Evolutionary conservation across 2,888 invertebrate genomes (phyloP).

Genomic region (Plebejus melissa): DNA sequence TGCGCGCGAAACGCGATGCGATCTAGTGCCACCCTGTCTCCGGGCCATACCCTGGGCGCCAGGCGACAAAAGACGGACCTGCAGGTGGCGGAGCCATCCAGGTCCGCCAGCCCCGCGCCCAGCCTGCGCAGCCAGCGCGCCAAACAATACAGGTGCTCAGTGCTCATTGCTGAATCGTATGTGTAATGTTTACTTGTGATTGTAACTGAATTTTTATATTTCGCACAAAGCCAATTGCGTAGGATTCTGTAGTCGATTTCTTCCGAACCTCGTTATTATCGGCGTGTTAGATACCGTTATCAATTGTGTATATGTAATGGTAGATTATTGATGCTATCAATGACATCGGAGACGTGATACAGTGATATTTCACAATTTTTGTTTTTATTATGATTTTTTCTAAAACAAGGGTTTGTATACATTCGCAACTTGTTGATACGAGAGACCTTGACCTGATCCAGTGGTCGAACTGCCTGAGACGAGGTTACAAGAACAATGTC

Average conservation of each 20-base stretch:
- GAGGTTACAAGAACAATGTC: constrained; percentile 42
- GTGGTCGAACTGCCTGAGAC: constrained; percentile 40
- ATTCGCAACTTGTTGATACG: constrained; percentile 12
- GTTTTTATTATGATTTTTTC: neutral
- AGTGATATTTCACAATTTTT: neutral
- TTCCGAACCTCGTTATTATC: neutral
- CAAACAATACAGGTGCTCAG: constrained; percentile 73
- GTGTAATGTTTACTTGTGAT: constrained; percentile 22
- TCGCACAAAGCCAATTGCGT: constrained; percentile 6
- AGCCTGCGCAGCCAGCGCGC: constrained; percentile 77
- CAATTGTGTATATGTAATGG: constrained; percentile 7
- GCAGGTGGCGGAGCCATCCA: constrained; percentile 66
- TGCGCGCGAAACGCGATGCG: constrained; percentile 75
- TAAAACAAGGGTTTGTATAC: neutral
- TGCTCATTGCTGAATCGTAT: constrained; percentile 40
- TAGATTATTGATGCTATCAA: constrained; percentile 10
- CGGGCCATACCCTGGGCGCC: constrained; percentile 63
- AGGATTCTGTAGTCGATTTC: neutral
- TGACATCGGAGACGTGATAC: neutral
- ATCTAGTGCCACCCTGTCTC: constrained; percentile 48
- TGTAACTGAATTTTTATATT: constrained; percentile 15
- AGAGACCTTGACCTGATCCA: constrained; percentile 27
- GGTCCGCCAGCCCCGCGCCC: constrained; percentile 69
- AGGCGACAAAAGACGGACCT: constrained; percentile 78
- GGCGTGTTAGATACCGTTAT: neutral